phyloP scores from a whole-genome alignment of 2,113 vertebrate species.

The Camelus dromedarius region DNA sequence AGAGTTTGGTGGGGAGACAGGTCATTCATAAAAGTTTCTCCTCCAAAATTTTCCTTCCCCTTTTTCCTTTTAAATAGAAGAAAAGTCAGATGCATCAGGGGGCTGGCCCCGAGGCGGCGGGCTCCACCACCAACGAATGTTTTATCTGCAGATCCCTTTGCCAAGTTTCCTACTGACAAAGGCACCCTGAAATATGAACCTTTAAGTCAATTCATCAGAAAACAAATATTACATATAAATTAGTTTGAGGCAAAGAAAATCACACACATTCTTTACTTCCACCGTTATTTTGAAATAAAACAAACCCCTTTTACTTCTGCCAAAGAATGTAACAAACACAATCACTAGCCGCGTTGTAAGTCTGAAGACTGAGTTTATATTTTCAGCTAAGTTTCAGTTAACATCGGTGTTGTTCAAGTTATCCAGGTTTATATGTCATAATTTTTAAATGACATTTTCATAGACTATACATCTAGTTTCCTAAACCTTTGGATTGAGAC shows the following conservation, averaged over 20 bases:
- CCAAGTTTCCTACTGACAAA: slow-evolving; percentile 76
- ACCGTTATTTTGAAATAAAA: slow-evolving; percentile 79
- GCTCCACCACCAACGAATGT: not conserved
- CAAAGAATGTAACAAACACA: slow-evolving; percentile 41
- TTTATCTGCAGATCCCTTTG: slow-evolving; percentile 55
- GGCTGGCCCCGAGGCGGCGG: not conserved
- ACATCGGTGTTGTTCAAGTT: slow-evolving; percentile 22
- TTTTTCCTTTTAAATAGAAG: slow-evolving; percentile 40
- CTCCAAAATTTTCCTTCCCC: not conserved
- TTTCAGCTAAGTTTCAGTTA: slow-evolving; percentile 44
- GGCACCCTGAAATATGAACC: slow-evolving; percentile 66
- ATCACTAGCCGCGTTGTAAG: not conserved
- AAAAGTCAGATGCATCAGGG: not conserved
- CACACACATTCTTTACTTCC: slow-evolving; percentile 65
- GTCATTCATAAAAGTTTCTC: slow-evolving; percentile 57
- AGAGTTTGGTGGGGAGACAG: not conserved
- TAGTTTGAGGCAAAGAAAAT: slow-evolving; percentile 67
- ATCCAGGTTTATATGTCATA: slow-evolving; percentile 7
- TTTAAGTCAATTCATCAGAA: slow-evolving; percentile 72
- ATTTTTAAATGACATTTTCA: not conserved
- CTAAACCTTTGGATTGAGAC: not conserved
- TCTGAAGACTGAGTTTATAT: slow-evolving; percentile 27
- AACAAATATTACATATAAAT: slow-evolving; percentile 81
- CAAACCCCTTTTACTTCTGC: slow-evolving; percentile 33
- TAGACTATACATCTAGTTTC: not conserved